These are phyloP conservation scores for Pocota personata DNA, from an alignment of 2,888 invertebrate species.

Conservation along the genomic window DNA sequence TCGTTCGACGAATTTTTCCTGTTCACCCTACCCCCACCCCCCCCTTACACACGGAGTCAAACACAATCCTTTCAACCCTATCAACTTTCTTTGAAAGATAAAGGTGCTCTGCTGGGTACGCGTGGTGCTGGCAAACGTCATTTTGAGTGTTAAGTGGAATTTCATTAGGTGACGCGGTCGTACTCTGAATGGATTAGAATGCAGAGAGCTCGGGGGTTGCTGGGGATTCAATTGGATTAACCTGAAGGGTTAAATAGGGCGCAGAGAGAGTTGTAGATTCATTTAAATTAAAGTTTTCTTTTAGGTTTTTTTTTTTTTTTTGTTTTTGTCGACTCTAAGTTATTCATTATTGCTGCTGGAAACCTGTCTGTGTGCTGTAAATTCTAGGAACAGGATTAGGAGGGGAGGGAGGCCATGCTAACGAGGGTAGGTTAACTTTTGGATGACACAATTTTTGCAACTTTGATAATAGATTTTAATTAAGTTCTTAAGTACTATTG, in stretches of 20 bases:
- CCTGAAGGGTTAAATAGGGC: constrained; percentile 19
- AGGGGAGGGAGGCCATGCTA: not conserved
- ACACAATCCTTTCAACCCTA: constrained; percentile 34
- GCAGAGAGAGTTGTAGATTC: constrained; percentile 16
- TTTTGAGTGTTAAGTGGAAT: constrained; percentile 72
- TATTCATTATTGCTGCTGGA: constrained; percentile 51
- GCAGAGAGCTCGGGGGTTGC: not conserved
- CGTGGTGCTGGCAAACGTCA: constrained; percentile 60
- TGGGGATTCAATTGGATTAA: constrained; percentile 57
- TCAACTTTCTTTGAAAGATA: constrained; percentile 12
- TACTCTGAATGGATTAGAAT: constrained; percentile 63
- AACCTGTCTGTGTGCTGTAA: constrained; percentile 3
- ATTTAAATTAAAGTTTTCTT: constrained; percentile 56
- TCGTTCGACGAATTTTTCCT: constrained; percentile 31
- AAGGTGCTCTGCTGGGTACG: constrained; percentile 20
- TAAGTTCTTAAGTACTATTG: constrained; percentile 28
- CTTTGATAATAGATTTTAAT: constrained; percentile 38
- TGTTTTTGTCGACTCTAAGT: constrained; percentile 8
- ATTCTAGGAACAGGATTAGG: constrained; percentile 9
- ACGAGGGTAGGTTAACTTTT: not conserved
- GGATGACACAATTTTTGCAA: constrained; percentile 25
- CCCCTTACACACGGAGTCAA: not conserved
- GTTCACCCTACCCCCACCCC: not conserved
- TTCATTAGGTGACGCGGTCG: constrained; percentile 73
- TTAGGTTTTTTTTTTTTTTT: not conserved